These are phyloP conservation scores for Bostrychus sinensis DNA, from an alignment of 2,113 vertebrate genomes.

Conservation along the genomic window DNA sequence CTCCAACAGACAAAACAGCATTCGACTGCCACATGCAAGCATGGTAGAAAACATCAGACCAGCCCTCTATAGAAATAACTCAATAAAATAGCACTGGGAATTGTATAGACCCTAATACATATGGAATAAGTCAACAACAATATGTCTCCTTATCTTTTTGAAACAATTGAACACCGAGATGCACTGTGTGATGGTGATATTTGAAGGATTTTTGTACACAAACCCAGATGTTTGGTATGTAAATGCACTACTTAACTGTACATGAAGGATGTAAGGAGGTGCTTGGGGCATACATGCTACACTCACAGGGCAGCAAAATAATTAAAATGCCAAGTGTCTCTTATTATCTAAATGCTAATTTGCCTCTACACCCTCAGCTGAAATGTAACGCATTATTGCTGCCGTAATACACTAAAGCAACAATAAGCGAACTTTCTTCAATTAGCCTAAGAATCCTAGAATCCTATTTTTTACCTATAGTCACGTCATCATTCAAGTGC, in stretches of 20 bases:
- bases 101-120: constrained; percentile 27
- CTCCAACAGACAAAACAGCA: constrained; percentile 54
- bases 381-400: constrained; percentile 64
- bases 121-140: constrained; percentile 48
- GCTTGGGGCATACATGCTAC: constrained; percentile 62
- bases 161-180: constrained; percentile 58
- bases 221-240: constrained; percentile 59
- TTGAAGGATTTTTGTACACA: constrained; percentile 57
- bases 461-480: constrained; percentile 37
- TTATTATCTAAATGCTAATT: constrained; percentile 79
- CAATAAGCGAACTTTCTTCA: constrained; percentile 42
- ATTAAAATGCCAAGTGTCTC: constrained; percentile 77
- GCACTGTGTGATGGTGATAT: constrained; percentile 56
- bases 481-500: constrained; percentile 31
- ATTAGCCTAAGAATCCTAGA: constrained; percentile 42
- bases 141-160: constrained; percentile 39
- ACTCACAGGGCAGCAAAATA: constrained; percentile 70
- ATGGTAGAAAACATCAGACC: too few species aligned
- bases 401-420: constrained; percentile 27
- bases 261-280: constrained; percentile 58
- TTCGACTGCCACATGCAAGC: constrained; percentile 48
- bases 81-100: constrained; percentile 35
- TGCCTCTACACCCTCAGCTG: constrained; percentile 57
- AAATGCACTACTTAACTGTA: constrained; percentile 65
- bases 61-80: constrained; percentile 37